These are phyloP conservation scores for Camponotus pennsylvanicus DNA, from an alignment of 1,140 invertebrate species.

Conservation along the genomic window DNA sequence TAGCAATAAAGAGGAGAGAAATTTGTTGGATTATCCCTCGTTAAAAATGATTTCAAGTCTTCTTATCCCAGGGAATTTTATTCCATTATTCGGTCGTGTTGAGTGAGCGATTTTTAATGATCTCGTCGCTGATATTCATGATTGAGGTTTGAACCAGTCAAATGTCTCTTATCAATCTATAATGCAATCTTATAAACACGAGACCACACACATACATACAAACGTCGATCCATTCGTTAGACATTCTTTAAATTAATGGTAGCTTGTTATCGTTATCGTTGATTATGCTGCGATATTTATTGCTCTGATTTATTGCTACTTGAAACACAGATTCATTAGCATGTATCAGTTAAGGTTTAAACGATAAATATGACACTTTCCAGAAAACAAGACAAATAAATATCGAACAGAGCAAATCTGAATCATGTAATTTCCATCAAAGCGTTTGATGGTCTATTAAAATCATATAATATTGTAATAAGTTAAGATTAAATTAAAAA, in stretches of 20 bases:
- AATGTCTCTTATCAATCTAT: constrained; percentile 24
- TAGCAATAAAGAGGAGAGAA: neutral
- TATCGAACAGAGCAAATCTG: neutral
- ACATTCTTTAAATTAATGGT: neutral
- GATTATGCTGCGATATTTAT: constrained; percentile 20
- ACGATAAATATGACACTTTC: neutral
- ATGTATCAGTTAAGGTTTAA: neutral
- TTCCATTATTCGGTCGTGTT: neutral
- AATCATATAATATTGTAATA: neutral
- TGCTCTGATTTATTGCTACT: neutral
- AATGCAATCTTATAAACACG: neutral
- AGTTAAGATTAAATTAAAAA: neutral
- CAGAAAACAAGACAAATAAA: neutral
- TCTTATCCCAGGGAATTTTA: neutral
- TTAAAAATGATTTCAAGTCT: neutral
- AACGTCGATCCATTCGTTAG: constrained; percentile 8
- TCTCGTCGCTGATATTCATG: neutral
- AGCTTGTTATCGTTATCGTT: neutral
- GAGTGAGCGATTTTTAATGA: neutral
- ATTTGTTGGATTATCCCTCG: neutral
- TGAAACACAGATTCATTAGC: neutral
- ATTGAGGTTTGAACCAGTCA: constrained; percentile 13
- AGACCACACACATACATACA: neutral
- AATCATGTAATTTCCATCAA: neutral
- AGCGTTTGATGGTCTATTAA: neutral